Percentiles rank a stretch among this genome's conserved stretches.
Evolutionary conservation across 2,113 vertebrate species (phyloP).

Genomic region (Dromas ardeola): DNA sequence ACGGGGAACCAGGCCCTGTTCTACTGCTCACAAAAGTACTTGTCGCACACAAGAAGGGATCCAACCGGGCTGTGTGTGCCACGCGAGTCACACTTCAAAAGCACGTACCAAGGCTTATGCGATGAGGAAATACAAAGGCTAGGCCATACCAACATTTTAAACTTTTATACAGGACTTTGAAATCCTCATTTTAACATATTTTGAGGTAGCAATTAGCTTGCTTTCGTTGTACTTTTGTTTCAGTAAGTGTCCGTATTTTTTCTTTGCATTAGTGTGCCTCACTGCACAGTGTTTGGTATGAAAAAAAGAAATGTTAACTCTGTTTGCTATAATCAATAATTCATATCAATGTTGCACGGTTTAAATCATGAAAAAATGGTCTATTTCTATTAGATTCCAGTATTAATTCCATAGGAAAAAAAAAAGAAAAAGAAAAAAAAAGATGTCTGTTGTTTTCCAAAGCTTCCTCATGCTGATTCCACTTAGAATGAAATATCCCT

Average conservation of each 20-base stretch:
- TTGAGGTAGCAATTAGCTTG: neutral
- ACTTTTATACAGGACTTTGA: neutral
- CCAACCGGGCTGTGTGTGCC: neutral
- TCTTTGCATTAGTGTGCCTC: neutral
- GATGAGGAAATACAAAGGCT: neutral
- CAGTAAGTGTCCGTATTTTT: neutral
- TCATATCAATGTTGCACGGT: neutral
- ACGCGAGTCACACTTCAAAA: neutral
- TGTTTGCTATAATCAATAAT: neutral
- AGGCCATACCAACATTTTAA: neutral
- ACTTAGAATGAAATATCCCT: neutral
- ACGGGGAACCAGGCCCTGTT: neutral
- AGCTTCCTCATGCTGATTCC: neutral
- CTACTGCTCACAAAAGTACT: neutral
- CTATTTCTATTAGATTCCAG: neutral
- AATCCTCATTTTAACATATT: neutral
- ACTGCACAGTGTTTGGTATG: neutral
- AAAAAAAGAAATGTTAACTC: neutral
- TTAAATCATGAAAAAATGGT: neutral
- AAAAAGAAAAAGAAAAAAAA: too few species aligned
- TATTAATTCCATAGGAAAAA: neutral
- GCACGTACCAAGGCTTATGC: neutral
- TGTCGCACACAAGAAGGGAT: neutral
- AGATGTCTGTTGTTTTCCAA: neutral
- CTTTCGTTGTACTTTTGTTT: neutral